Conservation (phyloP, 2,797 vertebrate species). For the Ataeniobius toweri region DNA sequence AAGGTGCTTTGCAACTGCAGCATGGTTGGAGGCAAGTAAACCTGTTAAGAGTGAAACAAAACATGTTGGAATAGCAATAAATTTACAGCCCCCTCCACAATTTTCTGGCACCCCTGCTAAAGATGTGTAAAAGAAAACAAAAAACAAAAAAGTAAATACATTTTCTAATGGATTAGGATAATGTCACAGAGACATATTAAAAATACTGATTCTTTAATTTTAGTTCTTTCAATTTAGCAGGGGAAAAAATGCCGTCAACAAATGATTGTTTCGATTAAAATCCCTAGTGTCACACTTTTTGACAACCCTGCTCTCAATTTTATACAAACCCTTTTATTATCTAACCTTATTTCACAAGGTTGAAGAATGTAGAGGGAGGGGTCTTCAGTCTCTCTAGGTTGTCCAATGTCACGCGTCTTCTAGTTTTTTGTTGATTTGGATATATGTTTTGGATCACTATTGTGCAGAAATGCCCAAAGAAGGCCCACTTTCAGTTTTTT, state of each 20-base stretch:
- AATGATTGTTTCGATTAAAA: background rate
- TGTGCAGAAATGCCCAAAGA: background rate
- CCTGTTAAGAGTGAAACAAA: slow-evolving; percentile 80
- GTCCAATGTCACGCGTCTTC: background rate
- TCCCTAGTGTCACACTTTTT: background rate
- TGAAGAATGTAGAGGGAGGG: too few relatives aligned
- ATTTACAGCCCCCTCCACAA: slow-evolving; percentile 31
- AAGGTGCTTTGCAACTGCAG: slow-evolving; percentile 83
- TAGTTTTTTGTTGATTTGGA: background rate
- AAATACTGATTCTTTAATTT: background rate
- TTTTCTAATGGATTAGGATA: background rate
- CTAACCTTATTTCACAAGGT: too few relatives aligned
- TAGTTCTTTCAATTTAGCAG: background rate
- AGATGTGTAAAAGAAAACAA: background rate
- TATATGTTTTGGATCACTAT: background rate
- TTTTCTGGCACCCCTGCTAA: background rate
- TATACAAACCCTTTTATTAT: background rate
- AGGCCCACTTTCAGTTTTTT: background rate
- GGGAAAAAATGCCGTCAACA: background rate
- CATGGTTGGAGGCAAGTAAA: slow-evolving; percentile 72
- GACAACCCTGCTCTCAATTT: background rate
- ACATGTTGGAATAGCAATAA: slow-evolving; percentile 76
- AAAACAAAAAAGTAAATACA: background rate
- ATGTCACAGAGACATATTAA: background rate
- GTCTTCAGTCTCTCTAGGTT: background rate